These are phyloP conservation scores for Camelus dromedarius DNA, from an alignment of 2,113 vertebrate species.

Conservation along the genomic window DNA sequence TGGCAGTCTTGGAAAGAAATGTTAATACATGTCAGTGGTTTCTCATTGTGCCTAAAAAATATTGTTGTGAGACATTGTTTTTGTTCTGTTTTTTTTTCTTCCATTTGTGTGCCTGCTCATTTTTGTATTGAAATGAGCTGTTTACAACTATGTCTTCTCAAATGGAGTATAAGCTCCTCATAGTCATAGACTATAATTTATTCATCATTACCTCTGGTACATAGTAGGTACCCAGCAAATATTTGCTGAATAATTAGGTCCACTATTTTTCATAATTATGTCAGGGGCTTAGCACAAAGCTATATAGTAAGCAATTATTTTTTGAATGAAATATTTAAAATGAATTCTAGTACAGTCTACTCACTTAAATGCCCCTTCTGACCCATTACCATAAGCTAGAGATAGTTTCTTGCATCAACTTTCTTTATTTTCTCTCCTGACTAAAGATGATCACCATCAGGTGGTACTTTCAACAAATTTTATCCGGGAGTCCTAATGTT, in stretches of 20 bases:
- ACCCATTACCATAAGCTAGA: background rate
- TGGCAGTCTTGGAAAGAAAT: background rate
- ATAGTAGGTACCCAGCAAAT: background rate
- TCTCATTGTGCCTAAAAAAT: background rate
- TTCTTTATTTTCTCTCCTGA: background rate
- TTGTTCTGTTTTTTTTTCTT: background rate
- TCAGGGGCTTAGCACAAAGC: background rate
- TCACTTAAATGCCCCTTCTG: background rate
- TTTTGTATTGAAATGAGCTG: background rate
- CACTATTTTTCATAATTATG: background rate
- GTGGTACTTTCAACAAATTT: background rate
- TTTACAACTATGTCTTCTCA: background rate
- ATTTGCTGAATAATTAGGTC: background rate
- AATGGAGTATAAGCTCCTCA: background rate
- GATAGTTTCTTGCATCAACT: background rate
- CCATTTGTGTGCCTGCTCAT: background rate
- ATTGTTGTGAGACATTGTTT: background rate
- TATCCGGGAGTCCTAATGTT: background rate
- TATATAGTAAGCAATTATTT: background rate
- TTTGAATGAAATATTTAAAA: constrained; percentile 10
- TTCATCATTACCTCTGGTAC: background rate
- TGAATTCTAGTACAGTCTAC: background rate
- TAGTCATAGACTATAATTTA: background rate
- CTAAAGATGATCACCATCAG: background rate
- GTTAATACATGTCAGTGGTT: background rate